Evolutionary conservation across 2,888 invertebrate species (phyloP).

Genomic region (Ommatoiulus sabulosus): DNA sequence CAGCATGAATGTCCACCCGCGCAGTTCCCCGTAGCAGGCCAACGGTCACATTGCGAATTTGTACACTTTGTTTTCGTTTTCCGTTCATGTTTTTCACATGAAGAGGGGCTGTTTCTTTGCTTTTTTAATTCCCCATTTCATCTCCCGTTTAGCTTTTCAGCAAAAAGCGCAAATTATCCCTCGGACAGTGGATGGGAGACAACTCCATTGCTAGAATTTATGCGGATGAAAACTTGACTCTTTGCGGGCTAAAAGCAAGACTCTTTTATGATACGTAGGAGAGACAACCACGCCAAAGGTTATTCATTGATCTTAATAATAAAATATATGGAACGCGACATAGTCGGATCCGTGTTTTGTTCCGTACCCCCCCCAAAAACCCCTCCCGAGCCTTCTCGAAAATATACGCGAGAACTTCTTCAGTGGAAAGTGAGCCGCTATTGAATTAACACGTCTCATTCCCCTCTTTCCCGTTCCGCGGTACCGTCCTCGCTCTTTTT

Average conservation of each 20-base stretch:
- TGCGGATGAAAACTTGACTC: slow-evolving; percentile 47
- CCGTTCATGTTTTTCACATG: not conserved
- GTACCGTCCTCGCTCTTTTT: not conserved
- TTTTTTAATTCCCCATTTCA: slow-evolving; percentile 26
- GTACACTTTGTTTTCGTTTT: not conserved
- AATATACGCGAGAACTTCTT: not conserved
- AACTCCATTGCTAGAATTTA: slow-evolving; percentile 51
- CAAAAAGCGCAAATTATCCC: slow-evolving; percentile 50
- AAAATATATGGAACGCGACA: not conserved
- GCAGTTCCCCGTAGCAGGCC: no score
- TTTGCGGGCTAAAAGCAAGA: not conserved
- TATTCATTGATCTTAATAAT: slow-evolving; percentile 11
- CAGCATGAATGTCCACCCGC: no score
- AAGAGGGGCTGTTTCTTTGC: slow-evolving; percentile 42
- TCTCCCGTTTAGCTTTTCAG: slow-evolving; percentile 48
- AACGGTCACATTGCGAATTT: no score
- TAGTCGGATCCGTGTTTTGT: not conserved
- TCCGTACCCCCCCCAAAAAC: no score
- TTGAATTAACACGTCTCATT: not conserved
- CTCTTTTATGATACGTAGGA: slow-evolving; percentile 25
- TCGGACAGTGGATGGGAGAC: slow-evolving; percentile 49
- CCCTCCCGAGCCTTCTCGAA: not conserved
- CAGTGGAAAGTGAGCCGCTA: slow-evolving; percentile 21
- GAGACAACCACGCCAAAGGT: slow-evolving; percentile 41
- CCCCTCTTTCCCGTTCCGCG: not conserved